Base-by-base conservation (phyloP, 1,140 invertebrate species). In the Sesamia nonagrioides region DNA sequence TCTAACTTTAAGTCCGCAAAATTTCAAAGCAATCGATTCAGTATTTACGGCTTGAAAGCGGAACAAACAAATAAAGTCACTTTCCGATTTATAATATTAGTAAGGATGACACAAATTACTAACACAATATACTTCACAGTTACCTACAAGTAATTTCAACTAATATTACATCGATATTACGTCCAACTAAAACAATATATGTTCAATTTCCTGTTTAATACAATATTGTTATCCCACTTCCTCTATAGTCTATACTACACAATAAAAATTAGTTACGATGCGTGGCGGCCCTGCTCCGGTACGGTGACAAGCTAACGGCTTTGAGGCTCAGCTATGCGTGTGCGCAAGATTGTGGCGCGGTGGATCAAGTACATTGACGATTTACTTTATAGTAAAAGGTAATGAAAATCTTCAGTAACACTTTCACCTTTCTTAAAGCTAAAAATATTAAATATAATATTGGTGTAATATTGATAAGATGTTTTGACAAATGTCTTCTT, bases 301-400 rank as follows among this genome's bases (percentile, higher is more conserved):
- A 40, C 74, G 61, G 60, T 71, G 69, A 85, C 80, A 81, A 80
- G 61, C 72, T 85, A 85, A 85, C 84, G 84, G 84, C 75, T 79
- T 79, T 37, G 50, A 68, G 27, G 60, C 63, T 75, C 72, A 37
- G 54, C 21, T 58, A 21, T 54, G 33, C 56, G 42, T 66, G 37
- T 21, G 48, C 61, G 74, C 58, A 66, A 15, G 60, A 2, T 18
- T 15, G 6, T 56, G 8, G 37, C 18, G 13, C 42, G 17, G 35
- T 68, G 61, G 42, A 68, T 7, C 9, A 0, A 5, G 35, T 77
- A 68, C 74, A 77, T 77, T 77, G 74, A 27, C 13, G 8, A 33
- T 15, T 42, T 18, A 5, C 13, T n/a, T n/a, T 72, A 52, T 4
- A 3, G 11, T 0, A 40, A 61, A 15, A 9, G 11, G 58, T 7